Evolutionary conservation across 1,140 invertebrate genomes (phyloP), one percentile per base, ranked within the genome.

Genomic region (Akabosia matsudoensis): DNA sequence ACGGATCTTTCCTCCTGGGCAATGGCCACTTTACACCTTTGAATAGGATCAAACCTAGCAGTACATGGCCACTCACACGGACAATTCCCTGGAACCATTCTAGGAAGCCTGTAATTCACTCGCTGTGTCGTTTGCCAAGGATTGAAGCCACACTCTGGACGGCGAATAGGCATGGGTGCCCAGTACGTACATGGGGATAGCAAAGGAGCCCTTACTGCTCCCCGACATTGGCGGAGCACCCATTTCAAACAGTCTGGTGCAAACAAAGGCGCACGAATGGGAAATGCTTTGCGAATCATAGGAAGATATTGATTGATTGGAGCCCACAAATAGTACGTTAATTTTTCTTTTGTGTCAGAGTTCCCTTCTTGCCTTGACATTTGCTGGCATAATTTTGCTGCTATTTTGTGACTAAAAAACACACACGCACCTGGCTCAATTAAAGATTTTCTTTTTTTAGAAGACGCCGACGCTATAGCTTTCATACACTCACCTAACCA

Each of bases 161-260:
- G 24, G 3, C 26, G 31, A n/a, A 72, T 34, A 2, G 31, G 34
- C 70, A 72, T 72, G 4, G 70, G 70, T 2, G 33, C 22, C 70
- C 70, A 72, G 24, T 45, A 72, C 2, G 70, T 72, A 22, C 70
- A 72, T 13, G 70, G 70, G 2, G n/a, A 37, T 34, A 37, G 4
- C 13, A 72, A 45, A 7, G 70, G 70, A 2, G 1, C 16, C 26
- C 14, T 72, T 2, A 24, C 10, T 4, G 7, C 24, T 16, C 70
- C 70, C 34, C 70, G 33, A 45, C 70, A 72, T 45, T 22, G 33
- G 2, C 37, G 33, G n/a, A 72, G 70, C 3, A 26, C 22, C 70
- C 70, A 72, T 72, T 72, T 72, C 33, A 72, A 45, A 24, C 70
- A 72, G n/a, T 72, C 34, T 37, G 70, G 31, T 34, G 70, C 13